Evolutionary conservation across 2,113 vertebrate species (phyloP), one percentile per base, ranked within the genome.

Genomic region (Myiagra hebetior): DNA sequence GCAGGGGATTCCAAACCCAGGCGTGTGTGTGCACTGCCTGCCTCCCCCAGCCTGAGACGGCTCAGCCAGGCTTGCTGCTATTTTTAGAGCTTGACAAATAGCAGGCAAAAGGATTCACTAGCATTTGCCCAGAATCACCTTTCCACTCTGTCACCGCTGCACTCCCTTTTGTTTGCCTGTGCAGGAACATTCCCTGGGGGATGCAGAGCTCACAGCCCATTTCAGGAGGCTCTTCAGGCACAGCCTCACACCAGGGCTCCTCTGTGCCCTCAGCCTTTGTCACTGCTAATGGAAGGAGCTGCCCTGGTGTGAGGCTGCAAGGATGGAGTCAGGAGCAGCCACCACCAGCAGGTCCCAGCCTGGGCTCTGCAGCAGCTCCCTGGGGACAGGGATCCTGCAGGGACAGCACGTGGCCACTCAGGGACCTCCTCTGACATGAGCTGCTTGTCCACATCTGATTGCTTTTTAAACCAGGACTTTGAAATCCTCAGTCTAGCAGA

Each of bases 71-170:
- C 72, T 82, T 82, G 87, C 91, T 94, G 74, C 81, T 94, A 80
- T 93, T 95, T 95, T 90, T 55, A 91, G 94, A 91, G 65, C 85
- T 73, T 83, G 93, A 96, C 87, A 95, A 96, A 95, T 53, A 95
- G 94, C 91, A 96, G 93, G 76, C 64, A 77, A 63, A 91, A 95
- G 86, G 91, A 91, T 87, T 93, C 95, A 76, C 28, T 8, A 91
- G 85, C 94, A 86, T 92, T 89, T 91, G 94, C 92, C 95, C 89
- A 95, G 92, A 28, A 84, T 78, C 91, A 91, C 94, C 94, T 89
- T 95, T 85, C 93, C 89, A 91, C 89, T 79, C 65, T 13, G 85
- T 12, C 85, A 89, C 89, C 95, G 76, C 91, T 89, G 85, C 87
- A 69, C 74, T 93, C 69, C 82, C 74, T 85, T 89, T 24, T 83